A percentile compares a stretch with the other conserved stretches of the same genome.
Evolutionary conservation across 2,797 vertebrate species (phyloP).

Genomic region (Macrochelys suwanniensis): DNA sequence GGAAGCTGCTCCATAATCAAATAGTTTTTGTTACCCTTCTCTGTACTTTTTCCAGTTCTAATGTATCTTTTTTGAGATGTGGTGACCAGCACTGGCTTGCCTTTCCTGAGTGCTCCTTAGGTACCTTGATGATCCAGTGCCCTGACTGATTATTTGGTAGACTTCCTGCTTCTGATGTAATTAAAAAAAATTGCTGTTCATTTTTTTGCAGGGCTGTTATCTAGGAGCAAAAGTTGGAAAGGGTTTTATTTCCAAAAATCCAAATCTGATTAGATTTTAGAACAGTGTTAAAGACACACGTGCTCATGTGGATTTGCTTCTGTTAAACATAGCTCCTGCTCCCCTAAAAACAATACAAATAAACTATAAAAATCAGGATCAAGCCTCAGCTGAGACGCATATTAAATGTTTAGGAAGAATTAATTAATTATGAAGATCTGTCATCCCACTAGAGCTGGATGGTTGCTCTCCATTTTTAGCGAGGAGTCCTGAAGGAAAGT

Average conservation of each 20-base stretch:
- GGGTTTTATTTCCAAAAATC: neutral
- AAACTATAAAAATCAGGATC: neutral
- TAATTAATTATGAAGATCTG: neutral
- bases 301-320: neutral
- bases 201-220: neutral
- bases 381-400: neutral
- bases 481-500: rapidly evolving
- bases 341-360: neutral
- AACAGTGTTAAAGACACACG: neutral
- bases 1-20: neutral
- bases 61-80: neutral
- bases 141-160: neutral
- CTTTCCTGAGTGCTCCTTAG: neutral
- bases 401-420: rapidly evolving
- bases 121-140: neutral
- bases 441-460: neutral
- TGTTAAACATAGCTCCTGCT: neutral
- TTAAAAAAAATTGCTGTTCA: neutral
- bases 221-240: neutral
- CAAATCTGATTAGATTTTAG: neutral
- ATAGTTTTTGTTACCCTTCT: neutral
- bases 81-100: neutral
- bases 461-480: neutral
- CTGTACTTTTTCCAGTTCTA: neutral
- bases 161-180: neutral